Conservation (phyloP, 2,888 invertebrate genomes). For the Drosophila formosana region DNA sequence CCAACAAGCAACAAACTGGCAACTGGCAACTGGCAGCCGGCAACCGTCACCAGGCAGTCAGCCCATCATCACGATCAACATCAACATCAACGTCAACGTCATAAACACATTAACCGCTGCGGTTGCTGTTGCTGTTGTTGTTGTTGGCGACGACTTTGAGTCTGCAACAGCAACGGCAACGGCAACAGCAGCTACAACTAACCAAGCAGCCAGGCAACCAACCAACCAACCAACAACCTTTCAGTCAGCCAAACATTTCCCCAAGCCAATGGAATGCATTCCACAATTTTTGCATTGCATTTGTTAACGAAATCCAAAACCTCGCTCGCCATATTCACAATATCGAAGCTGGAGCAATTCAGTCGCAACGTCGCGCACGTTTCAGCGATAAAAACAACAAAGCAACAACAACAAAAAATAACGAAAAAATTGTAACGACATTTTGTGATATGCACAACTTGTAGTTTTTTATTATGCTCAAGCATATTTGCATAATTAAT, state of each 20-base stretch:
- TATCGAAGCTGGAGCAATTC: constrained; percentile 57
- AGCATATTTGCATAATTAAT: not conserved
- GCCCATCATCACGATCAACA: constrained; percentile 41
- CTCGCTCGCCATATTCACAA: constrained; percentile 15
- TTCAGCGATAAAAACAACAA: constrained; percentile 61
- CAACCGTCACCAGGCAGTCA: constrained; percentile 19
- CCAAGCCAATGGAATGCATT: constrained; percentile 35
- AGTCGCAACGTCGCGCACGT: constrained; percentile 69
- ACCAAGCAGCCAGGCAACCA: not conserved
- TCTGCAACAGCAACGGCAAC: constrained; percentile 10
- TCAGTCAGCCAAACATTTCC: constrained; percentile 17
- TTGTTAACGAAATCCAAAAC: constrained; percentile 49
- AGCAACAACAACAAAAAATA: not conserved
- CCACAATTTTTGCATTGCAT: constrained; percentile 43
- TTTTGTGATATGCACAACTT: constrained; percentile 37
- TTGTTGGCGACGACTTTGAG: constrained; percentile 9
- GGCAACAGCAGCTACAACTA: not conserved
- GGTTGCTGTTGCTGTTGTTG: constrained; percentile 8
- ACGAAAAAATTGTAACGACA: constrained; percentile 18
- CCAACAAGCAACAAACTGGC: constrained; percentile 4
- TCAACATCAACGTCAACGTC: constrained; percentile 24
- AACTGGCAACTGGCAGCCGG: not conserved
- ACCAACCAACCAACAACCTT: not conserved
- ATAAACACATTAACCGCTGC: constrained; percentile 28
- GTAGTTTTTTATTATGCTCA: not conserved